Conservation (phyloP, 2,797 vertebrate species). For the Rhinophrynus dorsalis region DNA sequence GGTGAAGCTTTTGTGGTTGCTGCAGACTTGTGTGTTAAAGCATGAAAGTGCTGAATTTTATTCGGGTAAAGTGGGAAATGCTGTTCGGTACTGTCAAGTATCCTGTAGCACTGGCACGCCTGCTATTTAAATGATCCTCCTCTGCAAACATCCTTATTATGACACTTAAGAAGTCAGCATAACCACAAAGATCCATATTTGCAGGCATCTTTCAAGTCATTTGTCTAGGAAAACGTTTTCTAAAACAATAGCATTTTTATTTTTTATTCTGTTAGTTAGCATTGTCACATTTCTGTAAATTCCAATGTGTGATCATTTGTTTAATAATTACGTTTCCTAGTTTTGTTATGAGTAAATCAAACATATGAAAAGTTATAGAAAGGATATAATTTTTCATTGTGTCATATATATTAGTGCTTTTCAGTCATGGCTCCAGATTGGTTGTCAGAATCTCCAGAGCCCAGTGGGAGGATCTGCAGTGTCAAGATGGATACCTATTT, state of each 20-base stretch:
- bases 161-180: conserved; percentile 13
- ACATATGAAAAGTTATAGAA: not conserved
- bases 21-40: conserved; percentile 59
- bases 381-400: no score
- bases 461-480: no score
- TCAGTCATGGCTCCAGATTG: no score
- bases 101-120: conserved; percentile 49
- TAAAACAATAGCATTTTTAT: no score
- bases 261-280: no score
- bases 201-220: not conserved
- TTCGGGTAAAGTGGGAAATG: conserved; percentile 54
- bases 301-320: no score
- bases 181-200: not conserved
- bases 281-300: no score
- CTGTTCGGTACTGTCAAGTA: conserved; percentile 43
- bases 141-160: conserved; percentile 51
- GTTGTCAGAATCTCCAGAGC: no score
- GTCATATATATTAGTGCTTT: no score
- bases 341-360: no score
- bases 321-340: no score
- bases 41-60: conserved; percentile 57
- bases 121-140: conserved; percentile 54
- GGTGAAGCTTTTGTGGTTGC: conserved; percentile 53
- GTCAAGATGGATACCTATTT: no score
- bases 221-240: not conserved